Evolutionary conservation across 2,113 vertebrate species (phyloP).

Genomic region (Misgurnus mizolepis): DNA sequence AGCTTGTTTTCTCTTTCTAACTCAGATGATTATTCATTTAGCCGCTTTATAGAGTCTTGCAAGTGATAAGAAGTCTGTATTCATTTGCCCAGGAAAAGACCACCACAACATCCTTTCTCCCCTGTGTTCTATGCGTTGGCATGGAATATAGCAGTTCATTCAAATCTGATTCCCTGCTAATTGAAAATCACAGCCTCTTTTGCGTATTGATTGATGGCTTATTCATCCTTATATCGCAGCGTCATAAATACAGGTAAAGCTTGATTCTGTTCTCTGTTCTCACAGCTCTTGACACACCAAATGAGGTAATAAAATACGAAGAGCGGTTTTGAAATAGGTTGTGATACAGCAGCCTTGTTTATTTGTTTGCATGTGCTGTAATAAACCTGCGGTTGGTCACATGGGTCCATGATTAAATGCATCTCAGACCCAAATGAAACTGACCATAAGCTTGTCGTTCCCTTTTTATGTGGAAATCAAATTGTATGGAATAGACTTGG

Average conservation of each 20-base stretch:
- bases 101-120: constrained; percentile 86
- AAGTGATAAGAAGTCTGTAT: constrained; percentile 94
- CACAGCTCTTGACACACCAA: constrained; percentile 72
- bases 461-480: constrained; percentile 14
- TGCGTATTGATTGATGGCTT: constrained; percentile 97
- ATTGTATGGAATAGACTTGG: not conserved
- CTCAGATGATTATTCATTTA: constrained; percentile 99
- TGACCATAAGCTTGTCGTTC: constrained; percentile 8
- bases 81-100: constrained; percentile 97
- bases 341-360: constrained; percentile 47
- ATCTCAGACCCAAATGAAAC: constrained; percentile 29
- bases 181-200: constrained; percentile 97
- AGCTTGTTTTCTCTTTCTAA: constrained; percentile 95
- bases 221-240: constrained; percentile 83
- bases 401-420: constrained; percentile 42
- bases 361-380: constrained; percentile 50
- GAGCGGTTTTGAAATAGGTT: constrained; percentile 46
- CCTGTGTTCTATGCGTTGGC: constrained; percentile 82
- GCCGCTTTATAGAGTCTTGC: constrained; percentile 97
- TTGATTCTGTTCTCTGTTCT: constrained; percentile 83
- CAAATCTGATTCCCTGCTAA: constrained; percentile 94
- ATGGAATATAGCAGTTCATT: constrained; percentile 86
- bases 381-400: constrained; percentile 32
- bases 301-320: constrained; percentile 56
- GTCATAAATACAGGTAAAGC: constrained; percentile 93